A percentile compares a stretch with the other conserved stretches of the same genome.
These are phyloP conservation scores for Toxotes chatareus DNA, from an alignment of 2,113 vertebrate genomes.

Conservation along the genomic window DNA sequence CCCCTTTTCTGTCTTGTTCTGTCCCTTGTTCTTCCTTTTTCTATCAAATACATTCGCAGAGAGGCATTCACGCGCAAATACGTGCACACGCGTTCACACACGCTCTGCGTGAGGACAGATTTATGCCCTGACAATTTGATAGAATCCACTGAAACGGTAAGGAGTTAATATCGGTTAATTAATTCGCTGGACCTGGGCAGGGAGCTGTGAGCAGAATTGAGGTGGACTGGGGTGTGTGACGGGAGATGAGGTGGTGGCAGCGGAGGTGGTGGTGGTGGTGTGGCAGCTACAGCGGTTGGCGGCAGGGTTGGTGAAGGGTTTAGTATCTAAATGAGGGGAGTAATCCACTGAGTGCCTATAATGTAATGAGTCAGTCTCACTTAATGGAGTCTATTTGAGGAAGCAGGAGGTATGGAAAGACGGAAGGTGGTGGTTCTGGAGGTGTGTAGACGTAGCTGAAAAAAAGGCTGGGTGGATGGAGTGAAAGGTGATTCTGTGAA, in stretches of 20 bases:
- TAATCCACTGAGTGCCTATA: constrained; percentile 83
- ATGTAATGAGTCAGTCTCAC: constrained; percentile 80
- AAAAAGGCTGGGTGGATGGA: constrained; percentile 6
- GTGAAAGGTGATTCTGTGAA: constrained; percentile 8
- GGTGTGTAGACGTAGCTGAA: constrained; percentile 1
- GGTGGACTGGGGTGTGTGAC: constrained; percentile 44
- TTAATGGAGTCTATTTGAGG: constrained; percentile 79
- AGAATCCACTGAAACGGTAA: constrained; percentile 61
- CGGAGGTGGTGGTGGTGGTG: background rate
- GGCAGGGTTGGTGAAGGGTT: constrained; percentile 52
- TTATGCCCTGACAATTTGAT: constrained; percentile 56
- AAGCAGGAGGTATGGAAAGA: constrained; percentile 37
- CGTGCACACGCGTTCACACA: constrained; percentile 7
- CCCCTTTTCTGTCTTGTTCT: background rate
- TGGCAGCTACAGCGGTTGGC: background rate
- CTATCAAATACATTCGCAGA: background rate
- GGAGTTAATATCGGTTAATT: constrained; percentile 76
- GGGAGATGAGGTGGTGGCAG: constrained; percentile 20
- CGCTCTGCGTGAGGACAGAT: constrained; percentile 45
- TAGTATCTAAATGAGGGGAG: constrained; percentile 61
- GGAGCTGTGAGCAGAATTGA: constrained; percentile 34
- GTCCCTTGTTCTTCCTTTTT: background rate
- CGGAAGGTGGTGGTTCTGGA: constrained; percentile 17
- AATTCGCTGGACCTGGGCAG: constrained; percentile 62
- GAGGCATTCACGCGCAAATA: constrained; percentile 11